phyloP scores from a whole-genome alignment of 2,113 vertebrate genomes.

The Marcusenius ussheri region DNA sequence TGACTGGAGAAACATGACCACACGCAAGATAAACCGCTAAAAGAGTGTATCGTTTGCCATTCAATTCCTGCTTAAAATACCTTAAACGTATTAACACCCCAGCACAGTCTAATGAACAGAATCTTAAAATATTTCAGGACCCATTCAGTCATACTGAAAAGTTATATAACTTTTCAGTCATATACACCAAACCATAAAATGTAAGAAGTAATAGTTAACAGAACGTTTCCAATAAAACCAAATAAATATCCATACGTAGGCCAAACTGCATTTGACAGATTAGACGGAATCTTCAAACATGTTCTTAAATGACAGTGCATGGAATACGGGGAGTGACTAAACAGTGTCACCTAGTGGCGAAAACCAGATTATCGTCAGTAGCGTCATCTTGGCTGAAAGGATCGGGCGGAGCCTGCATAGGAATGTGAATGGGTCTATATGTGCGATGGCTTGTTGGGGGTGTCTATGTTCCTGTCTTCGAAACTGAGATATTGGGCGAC shows the following conservation, averaged over 20 bases:
- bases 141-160: not conserved
- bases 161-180: not conserved
- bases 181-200: not conserved
- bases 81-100: not conserved
- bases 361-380: not conserved
- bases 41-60: not conserved
- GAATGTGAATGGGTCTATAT: not conserved
- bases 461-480: not conserved
- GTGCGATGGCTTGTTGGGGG: not conserved
- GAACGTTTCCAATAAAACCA: not conserved
- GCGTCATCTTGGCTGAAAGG: not conserved
- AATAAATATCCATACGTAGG: not conserved
- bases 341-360: conserved; percentile 31
- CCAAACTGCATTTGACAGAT: conserved; percentile 38
- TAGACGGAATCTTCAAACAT: not conserved
- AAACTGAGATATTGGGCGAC: conserved; percentile 5
- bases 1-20: not conserved
- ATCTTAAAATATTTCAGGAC: not conserved
- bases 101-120: not conserved
- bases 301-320: not conserved
- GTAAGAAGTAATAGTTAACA: not conserved
- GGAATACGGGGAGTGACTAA: conserved; percentile 15
- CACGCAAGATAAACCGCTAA: not conserved
- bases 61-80: not conserved
- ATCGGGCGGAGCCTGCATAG: not conserved